These are phyloP conservation scores for Phyllopteryx taeniolatus DNA, from an alignment of 2,113 vertebrate genomes.

Conservation along the genomic window DNA sequence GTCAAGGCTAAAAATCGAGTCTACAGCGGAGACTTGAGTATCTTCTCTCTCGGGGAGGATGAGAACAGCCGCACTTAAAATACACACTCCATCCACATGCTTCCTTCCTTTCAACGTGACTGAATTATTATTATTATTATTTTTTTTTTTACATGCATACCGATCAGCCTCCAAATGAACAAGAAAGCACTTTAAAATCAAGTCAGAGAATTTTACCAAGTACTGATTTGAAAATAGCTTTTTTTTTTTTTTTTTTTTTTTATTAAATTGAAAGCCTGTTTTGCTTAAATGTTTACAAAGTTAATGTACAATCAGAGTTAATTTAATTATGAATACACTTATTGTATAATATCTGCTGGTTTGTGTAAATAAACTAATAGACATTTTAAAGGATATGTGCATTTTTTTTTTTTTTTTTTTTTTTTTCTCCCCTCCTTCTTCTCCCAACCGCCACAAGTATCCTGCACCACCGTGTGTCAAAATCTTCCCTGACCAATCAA, in stretches of 20 bases:
- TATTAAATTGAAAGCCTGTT: background rate
- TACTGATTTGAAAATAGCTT: background rate
- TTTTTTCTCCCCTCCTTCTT: too few species aligned
- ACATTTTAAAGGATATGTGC: too few species aligned
- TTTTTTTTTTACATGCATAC: conserved; percentile 10
- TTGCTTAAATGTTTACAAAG: conserved; percentile 31
- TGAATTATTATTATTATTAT: background rate
- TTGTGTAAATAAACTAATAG: background rate
- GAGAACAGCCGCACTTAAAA: conserved; percentile 57
- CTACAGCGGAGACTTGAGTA: conserved; percentile 50
- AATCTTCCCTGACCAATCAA: too few species aligned
- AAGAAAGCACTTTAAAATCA: conserved; percentile 59
- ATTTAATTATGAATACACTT: background rate
- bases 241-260: background rate
- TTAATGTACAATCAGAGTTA: background rate
- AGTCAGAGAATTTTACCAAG: conserved; percentile 7
- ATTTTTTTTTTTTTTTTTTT: too few species aligned
- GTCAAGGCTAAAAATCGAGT: conserved; percentile 47
- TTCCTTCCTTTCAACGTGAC: conserved; percentile 6
- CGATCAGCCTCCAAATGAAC: conserved; percentile 33
- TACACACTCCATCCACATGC: conserved; percentile 7
- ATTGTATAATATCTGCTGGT: conserved; percentile 1
- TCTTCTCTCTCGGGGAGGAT: conserved; percentile 63
- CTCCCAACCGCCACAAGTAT: too few species aligned
- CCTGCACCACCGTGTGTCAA: too few species aligned